phyloP scores from a whole-genome alignment of 2,888 invertebrate genomes.

The Trypoxylon attenuatum region DNA sequence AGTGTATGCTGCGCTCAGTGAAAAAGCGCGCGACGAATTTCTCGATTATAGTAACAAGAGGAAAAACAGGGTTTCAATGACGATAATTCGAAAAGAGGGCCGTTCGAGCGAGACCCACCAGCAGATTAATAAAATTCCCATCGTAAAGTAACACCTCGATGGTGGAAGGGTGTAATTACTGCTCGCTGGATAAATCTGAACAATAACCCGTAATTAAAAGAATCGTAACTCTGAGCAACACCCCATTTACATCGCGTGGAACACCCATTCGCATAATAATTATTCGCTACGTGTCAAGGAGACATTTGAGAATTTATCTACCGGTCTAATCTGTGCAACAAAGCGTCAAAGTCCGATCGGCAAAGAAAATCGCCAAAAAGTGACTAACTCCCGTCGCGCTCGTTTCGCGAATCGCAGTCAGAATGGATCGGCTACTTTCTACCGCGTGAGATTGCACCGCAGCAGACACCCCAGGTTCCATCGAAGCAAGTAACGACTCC shows the following conservation, averaged over 20 bases:
- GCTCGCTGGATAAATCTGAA: background rate
- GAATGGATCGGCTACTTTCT: no score
- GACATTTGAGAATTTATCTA: no score
- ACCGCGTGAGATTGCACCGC: no score
- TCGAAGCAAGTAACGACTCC: no score
- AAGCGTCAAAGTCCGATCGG: no score
- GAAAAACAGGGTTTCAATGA: slow-evolving; percentile 36
- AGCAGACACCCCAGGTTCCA: no score
- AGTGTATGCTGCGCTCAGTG: no score
- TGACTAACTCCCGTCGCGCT: no score
- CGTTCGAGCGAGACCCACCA: slow-evolving; percentile 37
- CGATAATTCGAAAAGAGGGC: slow-evolving; percentile 20
- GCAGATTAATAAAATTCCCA: slow-evolving; percentile 3
- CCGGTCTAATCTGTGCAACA: no score
- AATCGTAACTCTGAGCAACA: background rate
- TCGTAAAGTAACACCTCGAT: background rate
- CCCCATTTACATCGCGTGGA: background rate
- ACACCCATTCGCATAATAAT: background rate
- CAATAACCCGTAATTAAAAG: background rate
- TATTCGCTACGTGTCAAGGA: background rate
- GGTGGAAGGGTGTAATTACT: background rate
- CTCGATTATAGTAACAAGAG: slow-evolving; percentile 19
- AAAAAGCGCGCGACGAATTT: slow-evolving; percentile 3
- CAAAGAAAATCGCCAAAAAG: no score
- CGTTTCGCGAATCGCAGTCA: no score